phyloP scores from a whole-genome alignment of 2,113 vertebrate species.

The Oncorhynchus masou region DNA sequence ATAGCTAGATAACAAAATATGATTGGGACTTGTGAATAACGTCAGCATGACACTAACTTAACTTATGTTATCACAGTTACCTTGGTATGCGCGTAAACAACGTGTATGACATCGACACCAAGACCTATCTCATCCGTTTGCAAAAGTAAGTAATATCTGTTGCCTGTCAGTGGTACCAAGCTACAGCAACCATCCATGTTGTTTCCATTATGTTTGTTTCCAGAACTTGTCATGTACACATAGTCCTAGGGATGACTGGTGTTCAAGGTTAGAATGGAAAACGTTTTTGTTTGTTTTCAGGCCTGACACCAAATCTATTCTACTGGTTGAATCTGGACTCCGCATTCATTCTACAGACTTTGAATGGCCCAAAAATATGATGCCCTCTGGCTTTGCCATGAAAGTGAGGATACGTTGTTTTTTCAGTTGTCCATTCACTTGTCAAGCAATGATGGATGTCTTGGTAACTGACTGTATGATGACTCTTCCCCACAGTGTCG shows the following conservation, averaged over 20 bases:
- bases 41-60: neutral
- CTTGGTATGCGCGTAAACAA: conserved; percentile 96
- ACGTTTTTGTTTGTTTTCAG: conserved; percentile 60
- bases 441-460: neutral
- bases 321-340: conserved; percentile 92
- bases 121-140: conserved; percentile 95
- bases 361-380: conserved; percentile 97
- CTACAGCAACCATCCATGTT: neutral
- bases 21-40: neutral
- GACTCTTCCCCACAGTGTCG: conserved; percentile 80
- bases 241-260: neutral
- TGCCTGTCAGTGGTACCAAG: neutral
- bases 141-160: conserved; percentile 86
- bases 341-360: conserved; percentile 95
- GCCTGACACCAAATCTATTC: conserved; percentile 88
- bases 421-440: neutral
- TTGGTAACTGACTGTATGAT: neutral
- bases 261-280: neutral
- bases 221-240: too few relatives aligned
- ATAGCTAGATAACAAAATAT: neutral
- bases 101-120: conserved; percentile 96
- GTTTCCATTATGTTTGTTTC: neutral
- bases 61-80: conserved; percentile 73
- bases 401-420: conserved; percentile 78
- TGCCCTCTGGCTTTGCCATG: conserved; percentile 98